Evolutionary conservation across 2,888 invertebrate species (phyloP), one percentile per base, ranked within the genome.

Genomic region (Drosophila setosimentum): DNA sequence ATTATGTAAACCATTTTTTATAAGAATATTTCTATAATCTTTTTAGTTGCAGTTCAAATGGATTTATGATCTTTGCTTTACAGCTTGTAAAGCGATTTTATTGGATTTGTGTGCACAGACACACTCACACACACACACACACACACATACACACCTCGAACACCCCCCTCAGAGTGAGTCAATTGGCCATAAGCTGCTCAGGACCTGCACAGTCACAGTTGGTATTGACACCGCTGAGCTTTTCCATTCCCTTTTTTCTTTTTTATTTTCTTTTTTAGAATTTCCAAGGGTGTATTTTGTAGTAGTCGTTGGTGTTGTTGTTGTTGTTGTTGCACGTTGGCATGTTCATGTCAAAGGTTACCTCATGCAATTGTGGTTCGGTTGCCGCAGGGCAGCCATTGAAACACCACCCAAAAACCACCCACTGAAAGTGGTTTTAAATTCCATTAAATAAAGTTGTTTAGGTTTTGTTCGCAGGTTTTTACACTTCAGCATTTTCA

Each of bases 401-500:
- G 21, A 64, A 79, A 77, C 76, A 69, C 68, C 70, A 58, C 55
- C 32, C 57, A 45, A 53, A 69, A 21, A 57, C 80, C 68, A 66
- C 57, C 51, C 72, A 76, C 53, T 64, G 67, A 79, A 91, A 87
- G 87, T 91, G 87, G 91, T 88, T 88, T 88, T 91, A 92, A 92
- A 92, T 91, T 92, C 92, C 92, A 92, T 91, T 92, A 92, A 92
- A 91, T 91, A 89, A 83, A 89, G 87, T 92, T 92, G 90, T 89
- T 76, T 80, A 76, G 84, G 83, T 83, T 79, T 79, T 67, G 61
- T 68, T 69, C 45, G 16, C 50, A 32, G 53, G 51, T n/a, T n/a
- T n/a, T 60, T 24, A 61, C 54, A 84, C 76, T 87, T 78, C 71
- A 73, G 75, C 80, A 88, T 87, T 91, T 91, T 84, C 86, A 86